Conservation (phyloP, 2,888 invertebrate species). For the Coelogynopora nodosa region DNA sequence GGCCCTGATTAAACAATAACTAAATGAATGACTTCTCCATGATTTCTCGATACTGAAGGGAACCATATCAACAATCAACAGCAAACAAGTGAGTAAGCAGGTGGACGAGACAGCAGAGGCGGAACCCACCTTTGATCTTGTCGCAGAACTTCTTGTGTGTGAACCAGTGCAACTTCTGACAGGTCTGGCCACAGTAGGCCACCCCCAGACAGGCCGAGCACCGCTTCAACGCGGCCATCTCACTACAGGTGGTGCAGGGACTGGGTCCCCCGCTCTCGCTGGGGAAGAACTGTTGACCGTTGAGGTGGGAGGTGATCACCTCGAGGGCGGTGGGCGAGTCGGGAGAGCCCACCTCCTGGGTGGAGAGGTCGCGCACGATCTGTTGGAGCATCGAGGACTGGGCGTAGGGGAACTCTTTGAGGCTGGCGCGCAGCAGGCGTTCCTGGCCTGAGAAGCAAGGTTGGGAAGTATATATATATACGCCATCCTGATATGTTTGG, state of each 20-base stretch:
- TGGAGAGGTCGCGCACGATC: constrained; percentile 62
- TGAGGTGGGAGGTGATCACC: constrained; percentile 73
- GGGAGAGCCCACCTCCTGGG: background rate
- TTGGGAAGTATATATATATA: too few species aligned
- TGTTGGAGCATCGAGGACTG: constrained; percentile 71
- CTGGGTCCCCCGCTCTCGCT: background rate
- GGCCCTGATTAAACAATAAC: too few species aligned
- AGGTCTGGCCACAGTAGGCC: constrained; percentile 86
- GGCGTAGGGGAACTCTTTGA: constrained; percentile 82
- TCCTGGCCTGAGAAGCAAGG: constrained; percentile 63
- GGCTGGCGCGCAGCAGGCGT: constrained; percentile 75
- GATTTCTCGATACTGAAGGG: too few species aligned
- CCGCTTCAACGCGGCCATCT: background rate
- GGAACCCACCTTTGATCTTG: constrained; percentile 27
- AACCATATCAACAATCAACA: too few species aligned
- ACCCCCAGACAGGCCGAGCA: constrained; percentile 62
- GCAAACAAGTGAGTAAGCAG: too few species aligned
- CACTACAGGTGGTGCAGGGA: constrained; percentile 37
- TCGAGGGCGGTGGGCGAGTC: constrained; percentile 69
- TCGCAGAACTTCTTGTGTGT: constrained; percentile 63
- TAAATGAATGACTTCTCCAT: too few species aligned
- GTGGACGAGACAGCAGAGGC: too few species aligned
- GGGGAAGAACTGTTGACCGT: constrained; percentile 70
- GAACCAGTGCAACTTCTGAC: constrained; percentile 76
- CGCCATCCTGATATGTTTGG: too few species aligned